Conservation (phyloP, 2,113 vertebrate species). For the Anguilla japonica region DNA sequence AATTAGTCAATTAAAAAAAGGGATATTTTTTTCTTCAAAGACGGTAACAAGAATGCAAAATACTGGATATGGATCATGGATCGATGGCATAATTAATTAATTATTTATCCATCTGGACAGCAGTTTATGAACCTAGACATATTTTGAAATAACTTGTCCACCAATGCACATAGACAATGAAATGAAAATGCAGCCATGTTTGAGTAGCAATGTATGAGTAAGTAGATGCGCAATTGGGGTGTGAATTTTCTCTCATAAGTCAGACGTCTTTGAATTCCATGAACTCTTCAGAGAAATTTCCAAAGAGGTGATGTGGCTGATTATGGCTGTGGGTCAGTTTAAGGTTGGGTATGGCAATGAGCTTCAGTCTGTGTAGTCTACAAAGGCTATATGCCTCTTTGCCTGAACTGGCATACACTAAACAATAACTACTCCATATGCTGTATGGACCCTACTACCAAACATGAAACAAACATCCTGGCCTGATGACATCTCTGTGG, state of each 20-base stretch:
- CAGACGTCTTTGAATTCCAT: no score
- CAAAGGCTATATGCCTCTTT: not conserved
- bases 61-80: not conserved
- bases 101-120: not conserved
- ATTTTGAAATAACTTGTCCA: no score
- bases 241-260: not conserved
- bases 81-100: not conserved
- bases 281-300: no score
- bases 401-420: not conserved
- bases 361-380: not conserved
- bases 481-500: not conserved
- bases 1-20: conserved; percentile 19
- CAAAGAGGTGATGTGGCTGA: no score
- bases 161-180: no score
- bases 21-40: not conserved
- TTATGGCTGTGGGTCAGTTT: no score
- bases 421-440: not conserved
- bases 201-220: not conserved
- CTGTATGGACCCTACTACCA: not conserved
- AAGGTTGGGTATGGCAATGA: not conserved
- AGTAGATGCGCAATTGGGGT: not conserved
- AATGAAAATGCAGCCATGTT: no score
- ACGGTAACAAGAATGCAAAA: not conserved
- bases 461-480: not conserved
- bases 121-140: no score